phyloP scores from a whole-genome alignment of 2,888 invertebrate species.

The Lasioglossum villosulum region DNA sequence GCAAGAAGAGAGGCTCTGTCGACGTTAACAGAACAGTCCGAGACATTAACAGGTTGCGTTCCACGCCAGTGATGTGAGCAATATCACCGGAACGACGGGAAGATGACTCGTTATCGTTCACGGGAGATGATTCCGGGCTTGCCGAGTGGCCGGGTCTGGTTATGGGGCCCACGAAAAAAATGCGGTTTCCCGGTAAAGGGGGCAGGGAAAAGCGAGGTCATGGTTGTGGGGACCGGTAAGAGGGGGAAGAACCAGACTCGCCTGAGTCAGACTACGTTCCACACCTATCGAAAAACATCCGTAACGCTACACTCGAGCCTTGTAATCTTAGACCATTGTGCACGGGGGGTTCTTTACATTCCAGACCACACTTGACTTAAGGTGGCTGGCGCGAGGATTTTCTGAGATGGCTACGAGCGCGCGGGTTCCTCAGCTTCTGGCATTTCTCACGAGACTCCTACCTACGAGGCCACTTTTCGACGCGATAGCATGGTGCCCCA shows the following conservation, averaged over 20 bases:
- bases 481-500: neutral
- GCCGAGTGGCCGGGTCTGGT: conserved; percentile 15
- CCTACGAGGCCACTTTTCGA: neutral
- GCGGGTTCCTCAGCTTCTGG: conserved; percentile 46
- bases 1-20: neutral
- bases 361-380: conserved; percentile 73
- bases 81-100: conserved; percentile 27
- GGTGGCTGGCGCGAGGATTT: conserved; percentile 59
- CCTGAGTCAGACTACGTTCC: conserved; percentile 47
- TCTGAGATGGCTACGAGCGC: conserved; percentile 54
- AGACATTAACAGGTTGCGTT: neutral
- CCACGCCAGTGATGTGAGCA: neutral
- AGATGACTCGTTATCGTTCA: conserved; percentile 23
- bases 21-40: neutral
- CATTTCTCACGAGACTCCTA: conserved; percentile 43
- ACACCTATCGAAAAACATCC: conserved; percentile 68
- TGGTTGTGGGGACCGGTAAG: conserved; percentile 10
- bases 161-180: conserved; percentile 13
- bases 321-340: conserved; percentile 72
- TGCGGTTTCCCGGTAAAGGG: conserved; percentile 17
- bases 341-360: conserved; percentile 71
- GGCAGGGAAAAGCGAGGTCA: conserved; percentile 44
- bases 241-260: conserved; percentile 3
- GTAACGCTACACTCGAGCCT: conserved; percentile 67
- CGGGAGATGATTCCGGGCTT: neutral